Evolutionary conservation across 92 coral and sea anemone genomes (phyloP).

Genomic region (Actinernus sp.): DNA sequence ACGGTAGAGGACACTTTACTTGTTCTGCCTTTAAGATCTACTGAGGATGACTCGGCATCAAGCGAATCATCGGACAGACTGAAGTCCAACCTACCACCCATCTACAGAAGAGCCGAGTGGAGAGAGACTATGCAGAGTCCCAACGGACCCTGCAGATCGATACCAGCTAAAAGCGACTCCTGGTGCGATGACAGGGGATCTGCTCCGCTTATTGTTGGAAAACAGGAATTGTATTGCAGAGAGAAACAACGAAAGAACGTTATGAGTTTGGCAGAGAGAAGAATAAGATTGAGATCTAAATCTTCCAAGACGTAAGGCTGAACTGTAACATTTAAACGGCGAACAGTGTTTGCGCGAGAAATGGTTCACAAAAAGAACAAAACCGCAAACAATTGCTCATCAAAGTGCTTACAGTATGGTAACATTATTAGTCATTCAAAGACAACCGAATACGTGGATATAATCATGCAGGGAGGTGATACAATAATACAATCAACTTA

Average conservation of each 20-base stretch:
- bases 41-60: not conserved
- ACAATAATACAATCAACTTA: too few species aligned
- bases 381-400: too few species aligned
- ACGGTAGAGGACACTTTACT: constrained; percentile 33
- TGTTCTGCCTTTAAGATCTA: constrained; percentile 45
- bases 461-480: too few species aligned
- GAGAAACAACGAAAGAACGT: constrained; percentile 2
- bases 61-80: not conserved
- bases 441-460: too few species aligned
- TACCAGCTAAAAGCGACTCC: constrained; percentile 51
- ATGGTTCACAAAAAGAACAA: too few species aligned
- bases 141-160: constrained; percentile 43
- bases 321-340: not conserved
- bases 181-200: constrained; percentile 32
- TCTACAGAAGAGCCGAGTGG: constrained; percentile 79
- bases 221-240: constrained; percentile 39
- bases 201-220: constrained; percentile 40
- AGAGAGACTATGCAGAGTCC: constrained; percentile 44
- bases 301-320: not conserved
- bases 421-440: too few species aligned
- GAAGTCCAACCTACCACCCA: constrained; percentile 62
- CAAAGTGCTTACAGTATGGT: too few species aligned
- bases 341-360: not conserved
- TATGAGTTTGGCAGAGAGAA: constrained; percentile 63
- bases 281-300: constrained; percentile 10